Evolutionary conservation across 2,113 vertebrate species (phyloP).

Genomic region (Cottus gobio): DNA sequence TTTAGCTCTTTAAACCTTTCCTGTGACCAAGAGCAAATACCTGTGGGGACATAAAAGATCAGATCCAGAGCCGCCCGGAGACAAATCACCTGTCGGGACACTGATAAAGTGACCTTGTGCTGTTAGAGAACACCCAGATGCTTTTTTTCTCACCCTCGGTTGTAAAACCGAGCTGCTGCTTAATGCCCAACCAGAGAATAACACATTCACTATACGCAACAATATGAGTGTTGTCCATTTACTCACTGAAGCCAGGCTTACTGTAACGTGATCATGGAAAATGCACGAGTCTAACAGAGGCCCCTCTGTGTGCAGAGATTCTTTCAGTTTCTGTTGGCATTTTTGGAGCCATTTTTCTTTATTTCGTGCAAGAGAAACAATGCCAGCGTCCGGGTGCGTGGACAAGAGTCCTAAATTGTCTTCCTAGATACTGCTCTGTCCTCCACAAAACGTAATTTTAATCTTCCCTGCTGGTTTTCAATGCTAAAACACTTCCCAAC

Average conservation of each 20-base stretch:
- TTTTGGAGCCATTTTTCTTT: constrained; percentile 23
- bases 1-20: neutral
- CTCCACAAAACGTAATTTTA: neutral
- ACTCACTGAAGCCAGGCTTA: constrained; percentile 34
- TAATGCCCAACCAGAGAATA: constrained; percentile 8
- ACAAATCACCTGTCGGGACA: neutral
- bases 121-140: constrained; percentile 26
- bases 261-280: constrained; percentile 72
- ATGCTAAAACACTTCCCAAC: neutral
- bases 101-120: constrained; percentile 43
- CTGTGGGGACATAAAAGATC: neutral
- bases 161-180: neutral
- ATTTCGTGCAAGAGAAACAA: constrained; percentile 27
- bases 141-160: constrained; percentile 36
- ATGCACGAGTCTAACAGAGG: constrained; percentile 64
- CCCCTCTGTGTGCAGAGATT: constrained; percentile 66
- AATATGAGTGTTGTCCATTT: constrained; percentile 50
- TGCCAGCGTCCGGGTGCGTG: neutral
- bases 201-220: constrained; percentile 47
- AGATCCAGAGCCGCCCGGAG: neutral
- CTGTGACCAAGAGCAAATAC: constrained; percentile 18
- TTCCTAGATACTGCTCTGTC: neutral
- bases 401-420: neutral
- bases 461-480: neutral
- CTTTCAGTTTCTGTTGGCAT: constrained; percentile 45